Percentiles rank a stretch among this genome's conserved stretches.
These are phyloP conservation scores for Bombus sibiricus DNA, from an alignment of 1,140 invertebrate genomes.

Conservation along the genomic window DNA sequence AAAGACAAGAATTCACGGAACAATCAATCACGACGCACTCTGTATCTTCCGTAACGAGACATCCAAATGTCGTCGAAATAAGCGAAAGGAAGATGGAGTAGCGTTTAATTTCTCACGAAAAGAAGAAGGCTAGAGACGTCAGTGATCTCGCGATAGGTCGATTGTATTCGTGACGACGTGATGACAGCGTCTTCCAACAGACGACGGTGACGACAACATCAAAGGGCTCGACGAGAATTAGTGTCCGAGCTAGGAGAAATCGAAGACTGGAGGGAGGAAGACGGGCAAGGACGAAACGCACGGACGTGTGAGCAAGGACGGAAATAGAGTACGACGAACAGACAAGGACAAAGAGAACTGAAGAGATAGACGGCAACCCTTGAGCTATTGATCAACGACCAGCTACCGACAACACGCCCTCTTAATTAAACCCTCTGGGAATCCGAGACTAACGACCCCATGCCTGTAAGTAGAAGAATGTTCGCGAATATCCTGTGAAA, in stretches of 20 bases:
- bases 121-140: constrained; percentile 12
- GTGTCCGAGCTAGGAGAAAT: constrained; percentile 58
- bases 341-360: constrained; percentile 38
- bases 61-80: neutral
- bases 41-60: neutral
- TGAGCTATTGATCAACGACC: constrained; percentile 76
- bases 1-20: neutral
- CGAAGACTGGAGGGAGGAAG: constrained; percentile 47
- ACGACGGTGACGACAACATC: constrained; percentile 45
- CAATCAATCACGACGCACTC: neutral
- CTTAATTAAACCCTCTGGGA: constrained; percentile 79
- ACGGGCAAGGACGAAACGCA: constrained; percentile 1
- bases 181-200: constrained; percentile 61
- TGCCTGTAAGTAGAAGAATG: constrained; percentile 18
- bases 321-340: constrained; percentile 32
- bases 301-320: constrained; percentile 31
- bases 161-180: constrained; percentile 62
- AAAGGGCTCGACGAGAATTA: constrained; percentile 66
- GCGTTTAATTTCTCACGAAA: constrained; percentile 55
- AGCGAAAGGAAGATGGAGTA: neutral
- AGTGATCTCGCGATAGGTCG: neutral
- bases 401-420: constrained; percentile 74
- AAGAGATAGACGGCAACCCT: constrained; percentile 51
- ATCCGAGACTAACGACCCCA: constrained; percentile 64
- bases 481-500: constrained; percentile 43